Evolutionary conservation across 2,113 vertebrate species (phyloP), one percentile per base, ranked within the genome.

Genomic region (Heliornis fulica): DNA sequence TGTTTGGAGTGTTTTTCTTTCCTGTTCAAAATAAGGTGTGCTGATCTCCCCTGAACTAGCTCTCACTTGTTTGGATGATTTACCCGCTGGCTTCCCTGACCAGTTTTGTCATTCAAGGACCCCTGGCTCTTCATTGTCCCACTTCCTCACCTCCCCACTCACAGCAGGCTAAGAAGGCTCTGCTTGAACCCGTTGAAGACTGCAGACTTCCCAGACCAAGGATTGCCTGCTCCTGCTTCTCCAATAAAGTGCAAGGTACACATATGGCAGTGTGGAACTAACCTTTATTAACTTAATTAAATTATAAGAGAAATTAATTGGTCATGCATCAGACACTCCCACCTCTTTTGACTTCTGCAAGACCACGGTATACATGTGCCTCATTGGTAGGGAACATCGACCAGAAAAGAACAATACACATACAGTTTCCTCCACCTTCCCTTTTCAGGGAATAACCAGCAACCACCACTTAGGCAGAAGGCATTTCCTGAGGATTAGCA

Each of bases 401-500:
- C 46, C 0, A 0, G 64, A 72, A 63, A 92, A 89, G 83, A 94
- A 83, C 68, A 59, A 23, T 0, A 14, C 21, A 13, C 64, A 57
- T 18, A 68, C 13, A 51, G 60, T 51, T 95, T 81, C 76, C 51
- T 63, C 32, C 34, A 71, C 15, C 68, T 95, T 82, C 31, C 31
- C 41, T 89, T 94, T 95, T 56, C 70, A 87, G 83, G 77, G 85
- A 92, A 93, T 82, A 92, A 94, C 86, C 68, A 89, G 89, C 94
- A 92, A 93, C 76, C 57, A 87, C 40, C 61, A 84, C 90, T 94
- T 91, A 86, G 46, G 74, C n/a, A 94, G 61, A 94, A 94, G 72
- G 90, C 79, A 97, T 95, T 97, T 96, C 92, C 93, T 97, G 84
- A 93, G 93, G 94, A 97, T 97, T 96, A 96, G 87, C 66, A 64